Base-by-base conservation (phyloP, 2,797 vertebrate species). In the Pseudochromis fuscus region DNA sequence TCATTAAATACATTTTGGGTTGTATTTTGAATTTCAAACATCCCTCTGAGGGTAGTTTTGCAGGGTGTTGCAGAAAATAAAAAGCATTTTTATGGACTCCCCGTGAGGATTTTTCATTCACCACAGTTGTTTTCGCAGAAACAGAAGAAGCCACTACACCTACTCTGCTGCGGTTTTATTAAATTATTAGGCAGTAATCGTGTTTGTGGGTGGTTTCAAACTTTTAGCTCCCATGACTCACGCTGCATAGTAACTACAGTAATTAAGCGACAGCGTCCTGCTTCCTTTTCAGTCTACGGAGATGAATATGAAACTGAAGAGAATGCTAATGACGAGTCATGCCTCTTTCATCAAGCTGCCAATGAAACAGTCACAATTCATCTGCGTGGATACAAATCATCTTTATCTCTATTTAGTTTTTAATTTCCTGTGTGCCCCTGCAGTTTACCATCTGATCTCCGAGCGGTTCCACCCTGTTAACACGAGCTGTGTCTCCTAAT, bases 391-490 rank as follows among this genome's bases (percentile, higher is more conserved):
- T 30, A 53, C 67, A 77, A 73, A 81, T 79, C 68, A 53, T 4
- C 33, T 67, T 57, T 44, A 53, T 77, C 66, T 81, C 21, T 23
- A 12, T 76, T 73, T 72, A 45, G 48, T 13, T 68, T 82, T 81
- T 83, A 49, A 85, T 89, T 87, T 86, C 72, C 82, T 83, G 82
- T 60, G 19, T 68, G 67, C 40, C 25, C 27, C 46, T 28, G 28
- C 24, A 5, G 55, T 56, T 67, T 52, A 46, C 59, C 12, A 18
- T 67, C 31, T 72, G 67, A 66, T 69, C 52, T 64, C 56, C 4
- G 24, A n/a, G 3, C 5, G 4, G 35, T 38, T 66, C 27, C 37
- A 49, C 25, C 30, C 45, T 69, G 67, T 77, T 75, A 77, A 81
- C 64, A 30, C 49, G 21, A 28, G 18, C 5, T 12, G 52, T 48